Conservation (phyloP, 1,140 invertebrate genomes). For the Rhopalosiphum padi region DNA sequence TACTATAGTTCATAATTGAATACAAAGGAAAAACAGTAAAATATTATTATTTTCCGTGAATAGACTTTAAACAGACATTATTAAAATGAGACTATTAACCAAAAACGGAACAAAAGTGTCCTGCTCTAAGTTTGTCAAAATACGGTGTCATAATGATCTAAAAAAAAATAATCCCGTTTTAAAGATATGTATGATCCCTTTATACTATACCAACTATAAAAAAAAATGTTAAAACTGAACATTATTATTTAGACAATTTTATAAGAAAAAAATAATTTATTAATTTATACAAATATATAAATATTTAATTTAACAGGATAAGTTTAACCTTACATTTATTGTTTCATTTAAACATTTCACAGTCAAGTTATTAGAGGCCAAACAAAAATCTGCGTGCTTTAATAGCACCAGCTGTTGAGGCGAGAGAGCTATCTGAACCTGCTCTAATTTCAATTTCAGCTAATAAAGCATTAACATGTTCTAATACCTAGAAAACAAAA, state of each 20-base stretch:
- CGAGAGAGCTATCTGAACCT: background rate
- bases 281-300: background rate
- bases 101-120: no score
- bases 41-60: no score
- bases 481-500: background rate
- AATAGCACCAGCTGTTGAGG: background rate
- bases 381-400: slow-evolving; percentile 53
- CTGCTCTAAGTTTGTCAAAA: no score
- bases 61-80: no score
- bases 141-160: no score
- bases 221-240: no score
- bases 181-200: no score
- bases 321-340: background rate
- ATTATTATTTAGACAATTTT: background rate
- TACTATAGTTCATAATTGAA: no score
- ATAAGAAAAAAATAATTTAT: background rate
- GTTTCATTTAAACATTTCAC: background rate
- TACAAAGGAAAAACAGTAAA: no score
- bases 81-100: no score
- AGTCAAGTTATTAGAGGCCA: background rate
- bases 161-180: no score
- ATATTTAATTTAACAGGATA: background rate
- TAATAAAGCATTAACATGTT: slow-evolving; percentile 20
- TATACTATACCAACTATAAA: no score
- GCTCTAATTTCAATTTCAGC: background rate